Conservation (phyloP, 2,888 invertebrate species). For the Leucozona laternaria region DNA sequence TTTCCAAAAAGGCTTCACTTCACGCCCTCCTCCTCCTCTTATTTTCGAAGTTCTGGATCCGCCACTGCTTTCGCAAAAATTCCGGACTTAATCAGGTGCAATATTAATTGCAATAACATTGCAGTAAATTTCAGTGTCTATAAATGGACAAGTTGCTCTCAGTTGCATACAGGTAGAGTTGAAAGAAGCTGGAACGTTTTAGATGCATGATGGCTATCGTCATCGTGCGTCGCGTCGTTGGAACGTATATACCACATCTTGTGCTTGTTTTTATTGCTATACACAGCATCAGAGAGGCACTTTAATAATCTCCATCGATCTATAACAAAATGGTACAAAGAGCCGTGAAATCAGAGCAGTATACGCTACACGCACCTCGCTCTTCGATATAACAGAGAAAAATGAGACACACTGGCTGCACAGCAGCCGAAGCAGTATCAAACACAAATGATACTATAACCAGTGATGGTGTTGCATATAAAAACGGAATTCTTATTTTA, state of each 20-base stretch:
- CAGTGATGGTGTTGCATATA: not conserved
- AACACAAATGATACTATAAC: not conserved
- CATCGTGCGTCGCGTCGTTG: not conserved
- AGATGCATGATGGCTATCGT: not conserved
- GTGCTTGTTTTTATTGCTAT: not conserved
- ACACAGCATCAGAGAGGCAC: constrained; percentile 55
- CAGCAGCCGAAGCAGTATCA: constrained; percentile 20
- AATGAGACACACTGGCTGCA: not conserved
- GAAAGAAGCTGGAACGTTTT: constrained; percentile 8
- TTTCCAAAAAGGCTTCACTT: too few relatives aligned
- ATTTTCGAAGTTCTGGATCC: not conserved
- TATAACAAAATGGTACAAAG: constrained; percentile 59
- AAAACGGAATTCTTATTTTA: not conserved
- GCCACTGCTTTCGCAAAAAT: constrained; percentile 5
- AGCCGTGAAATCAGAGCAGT: constrained; percentile 73
- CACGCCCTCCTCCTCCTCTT: too few relatives aligned
- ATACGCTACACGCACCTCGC: constrained; percentile 67
- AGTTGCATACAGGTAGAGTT: not conserved
- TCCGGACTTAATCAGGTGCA: constrained; percentile 73
- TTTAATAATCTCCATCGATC: constrained; percentile 65
- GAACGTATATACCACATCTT: constrained; percentile 31
- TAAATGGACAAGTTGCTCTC: constrained; percentile 63
- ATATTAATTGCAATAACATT: constrained; percentile 74
- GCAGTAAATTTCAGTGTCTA: constrained; percentile 72
- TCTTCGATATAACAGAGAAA: not conserved